Base-by-base conservation (phyloP, 2,797 vertebrate genomes). In the Eulemur coronatus region DNA sequence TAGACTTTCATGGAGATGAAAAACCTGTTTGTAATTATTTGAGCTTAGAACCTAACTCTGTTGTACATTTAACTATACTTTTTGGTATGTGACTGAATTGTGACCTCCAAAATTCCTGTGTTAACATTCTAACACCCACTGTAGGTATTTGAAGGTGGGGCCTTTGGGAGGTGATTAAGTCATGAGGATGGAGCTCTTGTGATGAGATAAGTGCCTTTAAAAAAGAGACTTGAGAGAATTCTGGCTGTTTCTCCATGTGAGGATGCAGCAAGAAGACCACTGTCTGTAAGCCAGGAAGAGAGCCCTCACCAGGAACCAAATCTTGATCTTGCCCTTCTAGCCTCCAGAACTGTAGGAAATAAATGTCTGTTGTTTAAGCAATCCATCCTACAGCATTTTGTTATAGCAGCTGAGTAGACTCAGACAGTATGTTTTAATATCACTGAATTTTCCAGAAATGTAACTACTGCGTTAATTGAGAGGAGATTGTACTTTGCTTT, bases 271-370 rank as follows among this genome's bases (percentile, higher is more conserved):
- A 17, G 76, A 15, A 55, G 76, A 55, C 7, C 12, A 22, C 76
- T 13, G 13, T 55, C 76, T 14, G 20, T 33, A 79, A 55, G 22
- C 30, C 80, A 84, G 33, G 4, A 59, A 69, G 41, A 43, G 33
- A 70, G 15, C 6, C 20, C 55, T 57, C n/a, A 13, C 22, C 22
- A 3, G 35, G 10, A 46, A 17, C 8, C 0, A 0, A 33, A 17
- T 20, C 7, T 50, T 13, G 48, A 38, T 30, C 57, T 48, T 41
- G 50, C 28, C 22, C 26, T 73, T 46, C 57, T 24, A 63, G 41
- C 17, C n/a, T 69, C 75, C n/a, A 14, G 5, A n/a, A 7, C 67
- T 7, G 28, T 12, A 78, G 69, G 59, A 69, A 50, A 30, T n/a
- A 28, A 52, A 57, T 3, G 6, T 4, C 5, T 41, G 15, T 26